Conservation (phyloP, 2,113 vertebrate genomes). For the Neolamprologus fasciatus region DNA sequence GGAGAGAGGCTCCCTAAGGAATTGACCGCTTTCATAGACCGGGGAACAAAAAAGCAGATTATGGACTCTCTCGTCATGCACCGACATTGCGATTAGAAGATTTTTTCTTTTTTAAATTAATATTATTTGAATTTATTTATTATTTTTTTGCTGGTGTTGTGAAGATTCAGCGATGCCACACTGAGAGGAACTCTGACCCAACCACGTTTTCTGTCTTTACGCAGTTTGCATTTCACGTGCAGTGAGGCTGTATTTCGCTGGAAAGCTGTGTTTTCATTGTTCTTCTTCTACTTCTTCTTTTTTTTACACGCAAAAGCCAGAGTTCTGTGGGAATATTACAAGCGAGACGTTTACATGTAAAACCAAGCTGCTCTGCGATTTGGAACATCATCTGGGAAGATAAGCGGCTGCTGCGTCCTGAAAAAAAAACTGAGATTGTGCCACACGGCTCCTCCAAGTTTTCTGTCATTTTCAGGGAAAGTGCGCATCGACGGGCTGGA, state of each 20-base stretch:
- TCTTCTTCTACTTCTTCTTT: background rate
- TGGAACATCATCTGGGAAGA: slow-evolving; percentile 40
- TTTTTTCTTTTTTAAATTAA: slow-evolving; percentile 5
- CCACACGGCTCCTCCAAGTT: background rate
- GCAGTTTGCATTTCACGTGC: slow-evolving; percentile 34
- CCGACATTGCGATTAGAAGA: slow-evolving; percentile 21
- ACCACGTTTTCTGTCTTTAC: background rate
- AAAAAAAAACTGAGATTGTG: background rate
- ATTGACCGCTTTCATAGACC: slow-evolving; percentile 37
- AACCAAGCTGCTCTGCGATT: background rate
- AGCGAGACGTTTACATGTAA: background rate
- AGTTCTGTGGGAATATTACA: slow-evolving; percentile 25
- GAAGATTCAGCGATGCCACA: slow-evolving; percentile 32
- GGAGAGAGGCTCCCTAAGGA: slow-evolving; percentile 49
- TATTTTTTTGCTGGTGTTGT: background rate
- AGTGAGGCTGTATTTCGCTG: background rate
- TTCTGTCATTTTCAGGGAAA: slow-evolving; percentile 15
- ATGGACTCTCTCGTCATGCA: slow-evolving; percentile 49
- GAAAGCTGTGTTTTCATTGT: background rate
- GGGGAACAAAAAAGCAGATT: slow-evolving; percentile 17
- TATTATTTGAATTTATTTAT: background rate
- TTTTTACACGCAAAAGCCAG: background rate
- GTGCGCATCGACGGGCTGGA: slow-evolving; percentile 33
- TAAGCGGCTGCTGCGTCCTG: slow-evolving; percentile 15
- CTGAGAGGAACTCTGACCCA: slow-evolving; percentile 23